phyloP scores from a whole-genome alignment of 2,113 vertebrate species.

The Xyliphius kryptos region DNA sequence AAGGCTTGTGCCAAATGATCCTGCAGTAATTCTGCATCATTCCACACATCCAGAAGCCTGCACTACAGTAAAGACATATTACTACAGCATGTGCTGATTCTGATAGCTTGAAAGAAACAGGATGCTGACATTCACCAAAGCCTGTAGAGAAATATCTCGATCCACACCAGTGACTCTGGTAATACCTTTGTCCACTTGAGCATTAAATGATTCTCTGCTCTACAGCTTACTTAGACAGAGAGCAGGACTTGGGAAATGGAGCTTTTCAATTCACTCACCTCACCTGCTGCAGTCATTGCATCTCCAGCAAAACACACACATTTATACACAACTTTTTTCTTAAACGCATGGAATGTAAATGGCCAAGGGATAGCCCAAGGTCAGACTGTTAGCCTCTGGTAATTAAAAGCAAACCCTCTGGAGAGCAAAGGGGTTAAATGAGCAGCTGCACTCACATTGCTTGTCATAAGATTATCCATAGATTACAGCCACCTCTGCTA shows the following conservation, averaged over 20 bases:
- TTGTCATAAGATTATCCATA: slow-evolving; percentile 57
- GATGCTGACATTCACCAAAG: slow-evolving; percentile 64
- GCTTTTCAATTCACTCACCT: slow-evolving; percentile 57
- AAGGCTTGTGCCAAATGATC: too few relatives aligned
- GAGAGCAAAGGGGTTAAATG: slow-evolving; percentile 76
- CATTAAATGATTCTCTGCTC: slow-evolving; percentile 77
- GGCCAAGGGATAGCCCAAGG: slow-evolving; percentile 72
- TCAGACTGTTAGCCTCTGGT: slow-evolving; percentile 78
- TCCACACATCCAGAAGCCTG: too few relatives aligned
- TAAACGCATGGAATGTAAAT: slow-evolving; percentile 69
- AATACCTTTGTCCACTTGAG: slow-evolving; percentile 80
- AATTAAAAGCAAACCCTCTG: slow-evolving; percentile 85
- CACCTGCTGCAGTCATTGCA: slow-evolving; percentile 27
- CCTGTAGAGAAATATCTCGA: slow-evolving; percentile 67
- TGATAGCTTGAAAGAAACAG: slow-evolving; percentile 30
- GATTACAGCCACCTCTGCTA: slow-evolving; percentile 44
- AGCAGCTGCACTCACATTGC: slow-evolving; percentile 60
- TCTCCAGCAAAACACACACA: slow-evolving; percentile 23
- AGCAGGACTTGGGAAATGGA: slow-evolving; percentile 55
- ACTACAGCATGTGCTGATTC: too few relatives aligned
- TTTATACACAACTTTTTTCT: slow-evolving; percentile 4
- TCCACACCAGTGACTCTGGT: slow-evolving; percentile 72
- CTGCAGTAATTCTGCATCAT: too few relatives aligned
- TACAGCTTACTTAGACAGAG: slow-evolving; percentile 70
- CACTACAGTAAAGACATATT: too few relatives aligned